These are phyloP conservation scores for Ateles fusciceps DNA, from an alignment of 2,797 vertebrate genomes.

Conservation along the genomic window DNA sequence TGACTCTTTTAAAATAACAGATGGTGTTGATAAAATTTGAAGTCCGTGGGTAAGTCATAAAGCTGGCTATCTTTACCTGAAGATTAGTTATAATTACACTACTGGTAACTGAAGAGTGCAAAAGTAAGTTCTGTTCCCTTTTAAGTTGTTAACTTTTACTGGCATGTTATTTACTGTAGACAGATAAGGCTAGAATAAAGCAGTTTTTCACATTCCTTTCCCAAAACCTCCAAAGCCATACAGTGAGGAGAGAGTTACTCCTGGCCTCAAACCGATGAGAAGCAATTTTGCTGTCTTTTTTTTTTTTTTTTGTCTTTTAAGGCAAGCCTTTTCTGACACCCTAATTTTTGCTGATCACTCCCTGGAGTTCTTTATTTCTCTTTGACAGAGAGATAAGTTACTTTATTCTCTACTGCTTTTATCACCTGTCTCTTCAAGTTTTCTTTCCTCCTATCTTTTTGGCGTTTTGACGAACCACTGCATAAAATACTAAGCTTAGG, in stretches of 20 bases:
- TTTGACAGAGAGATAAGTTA: constrained; percentile 39
- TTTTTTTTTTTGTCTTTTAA: constrained; percentile 14
- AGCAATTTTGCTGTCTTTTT: constrained; percentile 69
- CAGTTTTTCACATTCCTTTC: constrained; percentile 38
- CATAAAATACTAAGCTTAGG: not conserved
- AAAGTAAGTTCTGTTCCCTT: constrained; percentile 16
- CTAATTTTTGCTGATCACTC: constrained; percentile 52
- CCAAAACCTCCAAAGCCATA: constrained; percentile 24
- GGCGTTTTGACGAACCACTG: constrained; percentile 49
- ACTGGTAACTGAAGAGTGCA: not conserved
- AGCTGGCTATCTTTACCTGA: not conserved
- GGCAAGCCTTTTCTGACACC: constrained; percentile 51
- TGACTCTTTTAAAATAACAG: not conserved
- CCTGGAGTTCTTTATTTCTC: constrained; percentile 61
- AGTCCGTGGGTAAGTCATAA: not conserved
- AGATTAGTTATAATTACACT: constrained; percentile 21
- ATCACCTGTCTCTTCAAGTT: constrained; percentile 57
- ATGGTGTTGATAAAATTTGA: not conserved
- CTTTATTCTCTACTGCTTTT: constrained; percentile 44
- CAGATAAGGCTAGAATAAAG: not conserved
- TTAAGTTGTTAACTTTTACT: constrained; percentile 34
- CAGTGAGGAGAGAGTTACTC: constrained; percentile 47
- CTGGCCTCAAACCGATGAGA: constrained; percentile 48
- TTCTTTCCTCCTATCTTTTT: constrained; percentile 49
- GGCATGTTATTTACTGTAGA: constrained; percentile 28